phyloP scores from a whole-genome alignment of 1,140 invertebrate genomes.

The Ericerus pela region DNA sequence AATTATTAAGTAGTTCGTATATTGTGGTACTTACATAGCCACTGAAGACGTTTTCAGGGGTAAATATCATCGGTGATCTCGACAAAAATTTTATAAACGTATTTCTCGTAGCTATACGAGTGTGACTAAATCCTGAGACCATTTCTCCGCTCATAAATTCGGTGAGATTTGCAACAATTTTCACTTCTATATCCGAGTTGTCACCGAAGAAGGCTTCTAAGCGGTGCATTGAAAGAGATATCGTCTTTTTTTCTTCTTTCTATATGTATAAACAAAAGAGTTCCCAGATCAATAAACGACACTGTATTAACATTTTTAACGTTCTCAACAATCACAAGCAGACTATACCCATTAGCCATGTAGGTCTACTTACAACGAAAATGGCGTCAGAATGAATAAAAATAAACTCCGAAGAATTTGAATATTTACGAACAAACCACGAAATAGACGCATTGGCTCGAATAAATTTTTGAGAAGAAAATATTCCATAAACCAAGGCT shows the following conservation, averaged over 20 bases:
- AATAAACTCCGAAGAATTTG: neutral
- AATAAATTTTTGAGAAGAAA: slow-evolving; percentile 28
- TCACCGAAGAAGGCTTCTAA: neutral
- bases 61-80: slow-evolving; percentile 37
- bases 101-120: slow-evolving; percentile 34
- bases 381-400: neutral
- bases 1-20: neutral
- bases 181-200: slow-evolving; percentile 21
- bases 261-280: no score
- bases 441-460: slow-evolving; percentile 29
- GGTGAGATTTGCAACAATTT: slow-evolving; percentile 27
- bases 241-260: no score
- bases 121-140: slow-evolving; percentile 33
- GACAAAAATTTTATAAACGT: slow-evolving; percentile 38
- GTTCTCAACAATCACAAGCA: no score
- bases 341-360: no score
- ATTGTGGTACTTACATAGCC: slow-evolving; percentile 32
- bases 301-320: no score
- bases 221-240: neutral
- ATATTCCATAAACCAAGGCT: slow-evolving; percentile 28
- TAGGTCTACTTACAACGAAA: neutral
- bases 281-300: no score
- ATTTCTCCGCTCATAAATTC: slow-evolving; percentile 30
- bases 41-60: slow-evolving; percentile 38
- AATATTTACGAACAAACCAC: neutral